Evolutionary conservation across 2,888 invertebrate genomes (phyloP).

Genomic region (Ennomos quercinarius): DNA sequence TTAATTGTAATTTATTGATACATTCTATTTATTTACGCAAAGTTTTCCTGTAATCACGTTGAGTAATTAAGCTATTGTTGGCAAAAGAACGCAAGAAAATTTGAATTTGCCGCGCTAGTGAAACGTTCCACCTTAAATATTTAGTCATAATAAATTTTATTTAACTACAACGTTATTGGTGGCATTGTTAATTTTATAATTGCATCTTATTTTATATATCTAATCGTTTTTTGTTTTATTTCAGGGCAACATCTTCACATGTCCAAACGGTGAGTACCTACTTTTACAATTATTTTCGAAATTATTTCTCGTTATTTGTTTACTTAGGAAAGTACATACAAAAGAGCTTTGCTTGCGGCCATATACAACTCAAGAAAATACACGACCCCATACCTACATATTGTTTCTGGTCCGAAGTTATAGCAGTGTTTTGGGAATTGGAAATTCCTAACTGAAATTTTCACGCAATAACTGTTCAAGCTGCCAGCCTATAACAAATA

Average conservation of each 20-base stretch:
- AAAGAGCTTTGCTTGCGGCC: too few species aligned
- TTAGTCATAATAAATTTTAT: too few species aligned
- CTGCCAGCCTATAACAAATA: slow-evolving; percentile 34
- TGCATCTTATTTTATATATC: not conserved
- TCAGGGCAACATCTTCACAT: slow-evolving; percentile 89
- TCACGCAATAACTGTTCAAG: slow-evolving; percentile 32
- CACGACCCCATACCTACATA: slow-evolving; percentile 1
- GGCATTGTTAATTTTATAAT: too few species aligned
- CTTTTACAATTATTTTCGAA: not conserved
- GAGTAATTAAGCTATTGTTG: too few species aligned
- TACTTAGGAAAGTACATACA: not conserved
- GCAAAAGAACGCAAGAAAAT: too few species aligned
- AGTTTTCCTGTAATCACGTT: too few species aligned
- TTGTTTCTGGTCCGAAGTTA: slow-evolving; percentile 7
- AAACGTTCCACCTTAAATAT: too few species aligned
- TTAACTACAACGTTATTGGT: too few species aligned
- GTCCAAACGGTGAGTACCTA: slow-evolving; percentile 90
- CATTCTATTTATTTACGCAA: too few species aligned
- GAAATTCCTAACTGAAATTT: slow-evolving; percentile 35
- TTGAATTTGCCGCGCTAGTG: too few species aligned
- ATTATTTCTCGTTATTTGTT: too few species aligned
- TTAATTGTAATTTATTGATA: too few species aligned
- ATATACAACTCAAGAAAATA: slow-evolving; percentile 5
- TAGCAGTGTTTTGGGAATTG: slow-evolving; percentile 27
- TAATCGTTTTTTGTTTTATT: slow-evolving; percentile 40